Evolutionary conservation across 2,888 invertebrate genomes (phyloP).

Genomic region (Strigamia crassipes): DNA sequence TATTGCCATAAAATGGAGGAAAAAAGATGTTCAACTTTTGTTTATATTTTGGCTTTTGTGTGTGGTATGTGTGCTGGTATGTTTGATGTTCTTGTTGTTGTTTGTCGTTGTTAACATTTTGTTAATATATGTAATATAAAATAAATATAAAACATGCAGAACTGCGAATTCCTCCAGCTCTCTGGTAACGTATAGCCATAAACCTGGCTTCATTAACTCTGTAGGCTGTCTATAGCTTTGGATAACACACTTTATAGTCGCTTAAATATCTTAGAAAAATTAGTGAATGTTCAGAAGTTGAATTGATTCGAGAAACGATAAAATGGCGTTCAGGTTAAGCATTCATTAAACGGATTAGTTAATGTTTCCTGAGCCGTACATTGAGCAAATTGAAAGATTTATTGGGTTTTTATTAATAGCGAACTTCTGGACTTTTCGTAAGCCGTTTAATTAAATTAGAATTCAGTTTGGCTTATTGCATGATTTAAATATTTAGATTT

Average conservation of each 20-base stretch:
- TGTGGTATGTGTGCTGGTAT: slow-evolving; percentile 10
- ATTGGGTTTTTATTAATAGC: neutral
- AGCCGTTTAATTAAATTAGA: neutral
- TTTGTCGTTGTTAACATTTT: neutral
- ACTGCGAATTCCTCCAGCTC: slow-evolving; percentile 21
- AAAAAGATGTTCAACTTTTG: neutral
- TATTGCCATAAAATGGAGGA: too few relatives aligned
- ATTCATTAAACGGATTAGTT: neutral
- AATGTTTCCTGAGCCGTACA: neutral
- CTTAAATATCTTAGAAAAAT: neutral
- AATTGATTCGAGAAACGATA: neutral
- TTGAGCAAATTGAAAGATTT: neutral
- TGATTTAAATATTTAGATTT: neutral
- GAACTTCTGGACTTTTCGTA: neutral
- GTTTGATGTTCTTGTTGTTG: slow-evolving; percentile 11
- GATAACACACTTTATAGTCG: neutral
- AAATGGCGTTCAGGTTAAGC: neutral
- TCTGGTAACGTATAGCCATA: slow-evolving; percentile 16
- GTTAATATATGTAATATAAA: neutral
- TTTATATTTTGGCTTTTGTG: neutral
- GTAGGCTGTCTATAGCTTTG: slow-evolving; percentile 14
- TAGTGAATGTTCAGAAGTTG: slow-evolving; percentile 1
- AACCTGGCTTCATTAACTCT: slow-evolving; percentile 16
- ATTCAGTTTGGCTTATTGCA: neutral
- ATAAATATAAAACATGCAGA: slow-evolving; percentile 11